Evolutionary conservation across 53 echinoderm and acorn worm genomes (phyloP), one percentile per base, ranked within the genome.

Genomic region (Holothuria scabra): DNA sequence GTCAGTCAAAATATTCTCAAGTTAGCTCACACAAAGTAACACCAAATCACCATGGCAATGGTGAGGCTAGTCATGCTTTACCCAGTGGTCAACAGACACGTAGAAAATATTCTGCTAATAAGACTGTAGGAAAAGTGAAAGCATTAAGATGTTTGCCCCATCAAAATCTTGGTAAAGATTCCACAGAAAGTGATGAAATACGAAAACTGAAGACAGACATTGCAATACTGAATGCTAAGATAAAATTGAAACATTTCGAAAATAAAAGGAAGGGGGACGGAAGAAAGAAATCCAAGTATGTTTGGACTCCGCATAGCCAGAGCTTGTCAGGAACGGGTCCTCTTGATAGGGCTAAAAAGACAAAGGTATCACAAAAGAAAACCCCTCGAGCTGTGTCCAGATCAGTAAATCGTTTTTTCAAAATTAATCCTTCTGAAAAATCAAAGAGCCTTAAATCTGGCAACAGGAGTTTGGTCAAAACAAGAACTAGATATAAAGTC

Each of bases 381-480:
- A 63, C 63, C 22, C 63, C 3, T 18, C 63, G 1, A 29, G 63
- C 8, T 63, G 7, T 16, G 21, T 5, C 63, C 21, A 63, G 63
- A 24, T 29, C 29, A 29, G 63, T 63, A 57, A 76, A 76, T 26
- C 76, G 55, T 13, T 76, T 56, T 32, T 28, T 55, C 28, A 76
- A 56, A 28, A 28, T 76, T 3, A 76, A 76, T 13, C 24, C 59
- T 14, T 56, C 58, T 32, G 10, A 1, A 13, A 76, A 31, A 9
- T 41, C 37, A 11, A 28, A 28, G 20, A 20, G 38, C n/a, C 19
- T 29, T 33, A 7, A 38, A 56, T 12, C 76, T 10, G 57, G 76
- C 29, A 76, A 56, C 16, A 76, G 29, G 76, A 76, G 76, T 31
- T 56, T 76, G 57, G 55, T 55, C 76, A 56, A 76, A 28, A 76